Base-by-base conservation (phyloP, 1,140 invertebrate species). In the Pygmarrhopalites habei region DNA sequence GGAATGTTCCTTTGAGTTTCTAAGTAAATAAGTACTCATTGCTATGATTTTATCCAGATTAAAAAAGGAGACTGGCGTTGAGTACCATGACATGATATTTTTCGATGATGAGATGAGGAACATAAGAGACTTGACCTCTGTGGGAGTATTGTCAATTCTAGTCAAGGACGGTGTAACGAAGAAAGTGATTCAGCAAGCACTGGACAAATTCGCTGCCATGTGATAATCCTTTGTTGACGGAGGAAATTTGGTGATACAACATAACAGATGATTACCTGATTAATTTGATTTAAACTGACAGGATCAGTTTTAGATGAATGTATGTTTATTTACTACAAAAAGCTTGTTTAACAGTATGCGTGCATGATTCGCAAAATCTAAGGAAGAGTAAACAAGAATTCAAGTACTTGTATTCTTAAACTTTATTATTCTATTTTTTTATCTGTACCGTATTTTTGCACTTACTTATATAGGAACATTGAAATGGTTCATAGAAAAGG, bases 31-130 rank as follows among this genome's bases (percentile, higher is more conserved):
- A n/a, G n/a, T 35, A 35, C 5, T 7, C 15, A 35, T 15, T 7
- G 32, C 32, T 7, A 35, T 35, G 32, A 15, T 35, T 35, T 7
- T 35, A 35, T 35, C 55, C 43, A 68, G 60, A 51, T 15, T 46
- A 3, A 43, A 47, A 32, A 52, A 60, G n/a, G 28, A 60, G 17
- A n/a, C 23, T 26, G 23, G 49, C 12, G 39, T 60, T 21, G 61
- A 56, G 15, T 86, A 79, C 72, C 76, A 79, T 49, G 82, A 88
- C 32, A 89, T 89, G 85, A 51, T 71, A 5, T 71, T 71, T 47
- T 71, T 71, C 44, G 69, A 71, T 58, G 69, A 71, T 51, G 69
- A 71, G 46, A 32, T 64, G 21, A 26, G 69, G 47, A 71, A 71
- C 39, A 71, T 71, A 17, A 35, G 10, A 19, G 69, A 71, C 44